A percentile compares a stretch with the other conserved stretches of the same genome.
These are phyloP conservation scores for Maconellicoccus hirsutus DNA, from an alignment of 1,140 invertebrate genomes.

Conservation along the genomic window DNA sequence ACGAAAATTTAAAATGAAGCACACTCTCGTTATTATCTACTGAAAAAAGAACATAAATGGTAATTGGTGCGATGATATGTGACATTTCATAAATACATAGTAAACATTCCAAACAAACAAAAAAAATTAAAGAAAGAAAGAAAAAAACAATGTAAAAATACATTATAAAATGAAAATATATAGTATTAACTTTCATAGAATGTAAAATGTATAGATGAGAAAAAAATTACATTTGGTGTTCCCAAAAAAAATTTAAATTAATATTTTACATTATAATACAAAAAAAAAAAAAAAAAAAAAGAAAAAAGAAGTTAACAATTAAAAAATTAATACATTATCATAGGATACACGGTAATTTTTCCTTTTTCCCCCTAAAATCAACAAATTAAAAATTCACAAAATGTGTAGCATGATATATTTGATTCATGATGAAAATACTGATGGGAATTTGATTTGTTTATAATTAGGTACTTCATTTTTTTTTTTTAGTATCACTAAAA, in stretches of 20 bases:
- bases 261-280: background rate
- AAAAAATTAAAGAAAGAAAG: background rate
- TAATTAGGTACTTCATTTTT: no score
- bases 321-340: background rate
- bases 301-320: background rate
- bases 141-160: background rate
- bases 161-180: background rate
- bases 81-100: background rate
- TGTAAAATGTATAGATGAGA: background rate
- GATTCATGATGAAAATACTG: no score
- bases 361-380: no score
- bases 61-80: slow-evolving; percentile 4
- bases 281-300: background rate
- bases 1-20: no score
- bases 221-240: slow-evolving; percentile 1
- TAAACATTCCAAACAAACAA: background rate
- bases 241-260: background rate
- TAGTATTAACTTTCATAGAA: background rate
- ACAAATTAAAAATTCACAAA: no score
- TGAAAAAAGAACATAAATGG: background rate
- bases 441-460: no score
- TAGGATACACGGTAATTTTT: background rate
- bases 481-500: no score
- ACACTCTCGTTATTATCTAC: no score
- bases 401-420: no score